Evolutionary conservation across 2,888 invertebrate genomes (phyloP).

Genomic region (Galeruca laticollis): DNA sequence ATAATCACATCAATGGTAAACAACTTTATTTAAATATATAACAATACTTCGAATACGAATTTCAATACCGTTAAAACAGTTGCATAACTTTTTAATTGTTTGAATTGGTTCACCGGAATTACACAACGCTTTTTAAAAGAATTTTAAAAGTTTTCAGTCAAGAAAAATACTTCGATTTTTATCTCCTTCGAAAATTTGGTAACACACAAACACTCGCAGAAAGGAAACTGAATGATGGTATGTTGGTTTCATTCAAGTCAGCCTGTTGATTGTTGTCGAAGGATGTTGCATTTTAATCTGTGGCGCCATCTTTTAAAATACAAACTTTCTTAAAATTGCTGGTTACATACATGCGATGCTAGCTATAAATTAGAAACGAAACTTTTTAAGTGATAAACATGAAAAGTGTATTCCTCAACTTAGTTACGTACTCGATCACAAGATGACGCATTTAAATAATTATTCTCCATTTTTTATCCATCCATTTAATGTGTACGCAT

Average conservation of each 20-base stretch:
- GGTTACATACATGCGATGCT: neutral
- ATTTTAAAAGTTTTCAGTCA: conserved; percentile 35
- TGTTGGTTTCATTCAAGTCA: conserved; percentile 42
- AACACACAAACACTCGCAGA: conserved; percentile 38
- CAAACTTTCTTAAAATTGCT: neutral
- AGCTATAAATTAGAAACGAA: neutral
- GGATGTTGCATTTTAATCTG: conserved; percentile 27
- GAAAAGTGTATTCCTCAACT: neutral
- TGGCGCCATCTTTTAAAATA: conserved; percentile 32
- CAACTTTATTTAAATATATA: conserved; percentile 41
- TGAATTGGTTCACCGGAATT: conserved; percentile 12
- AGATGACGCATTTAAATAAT: neutral
- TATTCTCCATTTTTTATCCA: conserved; percentile 2
- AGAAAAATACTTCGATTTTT: conserved; percentile 36
- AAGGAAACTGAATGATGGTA: conserved; percentile 37
- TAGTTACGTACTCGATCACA: neutral
- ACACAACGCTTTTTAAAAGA: conserved; percentile 23
- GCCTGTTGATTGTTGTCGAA: conserved; percentile 51
- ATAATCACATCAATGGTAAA: conserved; percentile 38
- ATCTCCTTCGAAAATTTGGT: conserved; percentile 29
- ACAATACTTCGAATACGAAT: conserved; percentile 24
- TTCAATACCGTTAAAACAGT: conserved; percentile 20
- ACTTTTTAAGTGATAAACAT: neutral
- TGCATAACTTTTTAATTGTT: conserved; percentile 22
- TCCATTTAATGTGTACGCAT: no score